Evolutionary conservation across 2,113 vertebrate genomes (phyloP).

Genomic region (Nothocercus nigrocapillus): DNA sequence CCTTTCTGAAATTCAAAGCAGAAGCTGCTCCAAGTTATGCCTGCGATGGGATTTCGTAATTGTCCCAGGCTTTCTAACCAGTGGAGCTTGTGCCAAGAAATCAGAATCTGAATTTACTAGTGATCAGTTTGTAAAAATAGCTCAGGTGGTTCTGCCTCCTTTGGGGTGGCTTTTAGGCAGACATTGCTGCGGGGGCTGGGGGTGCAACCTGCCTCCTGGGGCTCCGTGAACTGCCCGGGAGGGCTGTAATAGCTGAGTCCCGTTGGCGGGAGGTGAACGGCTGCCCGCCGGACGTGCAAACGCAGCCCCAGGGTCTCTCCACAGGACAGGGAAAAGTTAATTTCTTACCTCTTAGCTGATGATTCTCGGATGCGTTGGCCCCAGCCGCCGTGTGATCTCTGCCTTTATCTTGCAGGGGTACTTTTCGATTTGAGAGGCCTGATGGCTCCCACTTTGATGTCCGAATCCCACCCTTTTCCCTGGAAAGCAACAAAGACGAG

Average conservation of each 20-base stretch:
- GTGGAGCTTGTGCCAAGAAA: background rate
- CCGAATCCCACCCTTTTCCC: conserved; percentile 96
- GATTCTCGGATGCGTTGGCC: background rate
- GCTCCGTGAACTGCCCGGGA: background rate
- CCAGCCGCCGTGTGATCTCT: background rate
- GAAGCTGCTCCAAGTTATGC: background rate
- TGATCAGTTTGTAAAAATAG: background rate
- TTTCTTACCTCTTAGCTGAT: background rate
- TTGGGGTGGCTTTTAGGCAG: background rate
- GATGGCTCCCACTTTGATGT: conserved; percentile 97
- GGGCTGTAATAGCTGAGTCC: background rate
- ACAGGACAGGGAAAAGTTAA: background rate
- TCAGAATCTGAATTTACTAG: background rate
- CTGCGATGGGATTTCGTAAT: background rate
- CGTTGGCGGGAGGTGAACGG: background rate
- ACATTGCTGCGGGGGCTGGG: background rate
- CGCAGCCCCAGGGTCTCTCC: background rate
- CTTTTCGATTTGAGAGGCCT: conserved; percentile 95
- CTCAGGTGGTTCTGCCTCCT: background rate
- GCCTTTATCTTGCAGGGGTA: conserved; percentile 84
- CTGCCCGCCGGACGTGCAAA: background rate
- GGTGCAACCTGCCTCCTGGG: background rate
- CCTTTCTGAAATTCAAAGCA: conserved; percentile 1
- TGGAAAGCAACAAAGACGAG: conserved; percentile 99
- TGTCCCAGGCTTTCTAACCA: background rate